Evolutionary conservation across 2,113 vertebrate species (phyloP).

Genomic region (Erythrocercus mccallii): DNA sequence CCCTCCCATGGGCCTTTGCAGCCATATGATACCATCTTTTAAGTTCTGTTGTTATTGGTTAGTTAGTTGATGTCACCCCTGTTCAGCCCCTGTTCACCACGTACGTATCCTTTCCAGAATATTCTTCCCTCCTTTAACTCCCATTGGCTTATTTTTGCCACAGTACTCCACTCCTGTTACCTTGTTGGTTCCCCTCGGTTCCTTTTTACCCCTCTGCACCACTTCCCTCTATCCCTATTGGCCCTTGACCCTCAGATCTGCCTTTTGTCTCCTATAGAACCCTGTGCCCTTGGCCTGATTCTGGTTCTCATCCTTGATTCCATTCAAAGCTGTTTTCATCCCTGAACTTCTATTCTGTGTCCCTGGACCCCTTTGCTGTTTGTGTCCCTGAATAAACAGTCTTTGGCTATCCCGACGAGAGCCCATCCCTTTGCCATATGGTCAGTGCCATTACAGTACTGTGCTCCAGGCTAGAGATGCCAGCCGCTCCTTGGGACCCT

Average conservation of each 20-base stretch:
- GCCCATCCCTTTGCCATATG: rapidly evolving
- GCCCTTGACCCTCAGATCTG: neutral
- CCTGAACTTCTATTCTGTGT: neutral
- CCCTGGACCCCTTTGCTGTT: neutral
- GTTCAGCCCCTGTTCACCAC: neutral
- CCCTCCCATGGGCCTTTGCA: neutral
- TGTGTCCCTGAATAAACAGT: neutral
- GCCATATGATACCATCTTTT: neutral
- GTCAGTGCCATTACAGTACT: neutral
- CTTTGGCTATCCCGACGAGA: neutral
- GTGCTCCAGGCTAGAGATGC: neutral
- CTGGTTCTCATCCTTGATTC: neutral
- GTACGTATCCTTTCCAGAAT: neutral
- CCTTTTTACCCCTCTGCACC: neutral
- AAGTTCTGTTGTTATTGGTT: neutral
- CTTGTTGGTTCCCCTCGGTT: neutral
- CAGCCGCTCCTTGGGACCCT: neutral
- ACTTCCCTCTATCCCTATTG: neutral
- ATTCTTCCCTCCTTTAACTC: neutral
- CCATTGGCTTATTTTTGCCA: neutral
- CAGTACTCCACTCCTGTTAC: neutral
- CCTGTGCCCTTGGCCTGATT: neutral
- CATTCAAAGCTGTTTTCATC: too few relatives aligned
- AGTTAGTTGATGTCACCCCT: neutral
- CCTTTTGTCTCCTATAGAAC: neutral